A percentile compares a stretch with the other conserved stretches of the same genome.
Evolutionary conservation across 2,888 invertebrate species (phyloP).

Genomic region (Argyresthia albistria): DNA sequence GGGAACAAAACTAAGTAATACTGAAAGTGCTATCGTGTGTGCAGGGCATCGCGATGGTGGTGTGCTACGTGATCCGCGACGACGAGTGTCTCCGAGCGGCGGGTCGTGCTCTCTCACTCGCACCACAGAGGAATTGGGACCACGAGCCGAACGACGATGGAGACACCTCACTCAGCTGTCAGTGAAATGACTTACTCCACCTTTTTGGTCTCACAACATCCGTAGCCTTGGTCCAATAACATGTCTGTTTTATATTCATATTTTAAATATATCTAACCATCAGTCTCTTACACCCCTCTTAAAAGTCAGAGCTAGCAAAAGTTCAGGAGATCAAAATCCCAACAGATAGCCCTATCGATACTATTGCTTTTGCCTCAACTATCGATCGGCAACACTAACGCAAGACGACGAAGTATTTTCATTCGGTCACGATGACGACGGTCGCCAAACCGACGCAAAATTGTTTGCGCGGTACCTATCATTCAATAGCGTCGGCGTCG

Average conservation of each 20-base stretch:
- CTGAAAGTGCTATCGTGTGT: constrained; percentile 13
- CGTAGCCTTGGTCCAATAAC: not conserved
- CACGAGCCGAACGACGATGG: constrained; percentile 47
- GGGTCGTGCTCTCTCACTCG: constrained; percentile 38
- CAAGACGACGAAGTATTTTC: too few species aligned
- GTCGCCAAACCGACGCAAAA: too few species aligned
- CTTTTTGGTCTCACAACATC: not conserved
- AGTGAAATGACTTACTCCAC: constrained; percentile 27
- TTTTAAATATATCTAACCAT: too few species aligned
- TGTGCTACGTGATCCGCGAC: constrained; percentile 74
- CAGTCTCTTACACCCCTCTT: too few species aligned
- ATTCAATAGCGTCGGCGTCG: too few species aligned
- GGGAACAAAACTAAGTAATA: not conserved
- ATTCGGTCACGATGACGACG: too few species aligned
- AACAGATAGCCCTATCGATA: not conserved
- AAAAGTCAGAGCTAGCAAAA: too few species aligned
- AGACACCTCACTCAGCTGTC: constrained; percentile 75
- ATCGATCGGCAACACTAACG: too few species aligned
- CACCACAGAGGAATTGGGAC: constrained; percentile 52
- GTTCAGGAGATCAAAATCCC: too few species aligned
- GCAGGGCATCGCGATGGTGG: constrained; percentile 71
- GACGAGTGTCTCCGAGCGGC: constrained; percentile 65
- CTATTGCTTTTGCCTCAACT: not conserved
- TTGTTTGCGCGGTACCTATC: too few species aligned
- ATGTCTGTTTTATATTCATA: too few species aligned